Base-by-base conservation (phyloP, 2,797 vertebrate species). In the Periophthalmus magnuspinnatus region DNA sequence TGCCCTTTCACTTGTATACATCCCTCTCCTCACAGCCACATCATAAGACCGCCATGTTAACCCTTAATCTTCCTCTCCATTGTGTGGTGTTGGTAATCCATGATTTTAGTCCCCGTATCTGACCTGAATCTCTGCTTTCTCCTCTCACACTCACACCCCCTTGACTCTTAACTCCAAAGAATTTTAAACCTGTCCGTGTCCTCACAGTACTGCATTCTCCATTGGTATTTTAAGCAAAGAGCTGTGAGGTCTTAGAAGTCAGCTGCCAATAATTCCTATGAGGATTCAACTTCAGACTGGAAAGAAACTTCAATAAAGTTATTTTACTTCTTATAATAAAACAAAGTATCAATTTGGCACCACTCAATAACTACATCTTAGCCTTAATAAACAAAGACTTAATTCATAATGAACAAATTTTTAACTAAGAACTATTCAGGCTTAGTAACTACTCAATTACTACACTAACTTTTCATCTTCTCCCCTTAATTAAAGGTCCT, bases 201-300 rank as follows among this genome's bases (percentile, higher is more conserved):
- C 77, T 85, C 74, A 86, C 81, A 83, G 82, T 81, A 69, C 86
- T 90, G 84, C 83, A 80, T 85, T 89, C 88, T 90, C 85, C 81
- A 83, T 88, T 81, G 84, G 88, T 89, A 91, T 92, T 93, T 92
- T 86, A 88, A 92, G 87, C 81, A 81, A 89, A 85, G 83, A 85
- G 81, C 88, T 87, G 80, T 85, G 84, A 84, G 89, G 86, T 89
- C 89, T 93, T 90, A 90, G 78, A 88, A 91, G 84, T 91, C 89
- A 91, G 91, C 86, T 89, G 91, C 86, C 85, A 84, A 81, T 86
- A 90, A 93, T 92, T 92, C 90, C 89, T 89, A 69, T 48, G 81
- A 88, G 86, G 81, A 88, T 86, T 91, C 74, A 76, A 76, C 78
- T 71, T 85, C 81, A 91, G 77, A 65, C 81, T 82, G 81, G 61